Evolutionary conservation across 2,888 invertebrate genomes (phyloP).

Genomic region (Cotesia congregata): DNA sequence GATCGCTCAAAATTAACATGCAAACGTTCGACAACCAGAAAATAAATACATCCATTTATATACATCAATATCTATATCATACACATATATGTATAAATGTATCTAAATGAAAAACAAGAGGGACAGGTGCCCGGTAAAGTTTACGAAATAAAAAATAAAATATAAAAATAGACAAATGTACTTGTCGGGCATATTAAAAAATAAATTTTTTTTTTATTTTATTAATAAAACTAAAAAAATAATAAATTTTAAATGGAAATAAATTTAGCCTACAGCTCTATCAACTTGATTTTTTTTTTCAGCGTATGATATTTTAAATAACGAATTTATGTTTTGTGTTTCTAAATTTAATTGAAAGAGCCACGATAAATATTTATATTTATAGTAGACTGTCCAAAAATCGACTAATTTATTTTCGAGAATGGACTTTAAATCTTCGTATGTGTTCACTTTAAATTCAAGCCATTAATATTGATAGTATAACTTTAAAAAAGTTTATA

Average conservation of each 20-base stretch:
- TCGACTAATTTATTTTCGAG: too few relatives aligned
- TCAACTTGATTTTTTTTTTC: background rate
- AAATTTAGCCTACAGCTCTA: background rate
- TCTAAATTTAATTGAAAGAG: background rate
- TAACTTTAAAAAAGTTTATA: too few relatives aligned
- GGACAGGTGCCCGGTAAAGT: constrained; percentile 21
- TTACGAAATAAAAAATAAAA: constrained; percentile 19
- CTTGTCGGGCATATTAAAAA: constrained; percentile 6
- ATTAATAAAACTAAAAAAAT: background rate
- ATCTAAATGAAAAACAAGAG: constrained; percentile 27
- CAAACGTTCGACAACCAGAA: constrained; percentile 59
- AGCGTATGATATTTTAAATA: background rate
- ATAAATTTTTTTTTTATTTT: constrained; percentile 8
- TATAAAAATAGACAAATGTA: constrained; percentile 29
- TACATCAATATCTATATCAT: background rate
- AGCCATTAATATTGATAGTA: too few relatives aligned
- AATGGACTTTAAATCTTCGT: too few relatives aligned
- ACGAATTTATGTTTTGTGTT: background rate
- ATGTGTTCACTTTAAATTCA: background rate
- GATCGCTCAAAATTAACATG: constrained; percentile 67
- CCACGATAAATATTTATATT: background rate
- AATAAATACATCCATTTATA: constrained; percentile 50
- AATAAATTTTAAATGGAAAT: background rate
- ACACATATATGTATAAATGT: constrained; percentile 6
- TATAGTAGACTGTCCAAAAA: too few relatives aligned